Evolutionary conservation across 2,888 invertebrate genomes (phyloP), one percentile per base, ranked within the genome.

Genomic region (Gnatocerus cornutus): DNA sequence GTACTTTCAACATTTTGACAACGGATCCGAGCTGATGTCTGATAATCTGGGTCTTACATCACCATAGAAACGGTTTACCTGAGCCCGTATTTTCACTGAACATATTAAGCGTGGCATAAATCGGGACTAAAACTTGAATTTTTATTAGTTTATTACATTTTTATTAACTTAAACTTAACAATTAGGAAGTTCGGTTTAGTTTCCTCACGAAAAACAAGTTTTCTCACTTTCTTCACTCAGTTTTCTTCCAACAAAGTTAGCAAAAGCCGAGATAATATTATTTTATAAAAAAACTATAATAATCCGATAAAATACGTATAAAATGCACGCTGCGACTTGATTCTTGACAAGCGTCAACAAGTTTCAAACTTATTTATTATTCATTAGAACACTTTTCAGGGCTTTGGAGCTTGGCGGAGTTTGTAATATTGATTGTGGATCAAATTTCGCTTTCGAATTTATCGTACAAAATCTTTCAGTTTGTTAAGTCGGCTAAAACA

Each of bases 31-130:
- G 45, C 30, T 46, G 14, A 33, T 53, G 53, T 14, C 37, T 37
- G 53, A 53, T 45, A 43, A 30, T 58, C 41, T 45, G 41, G 41
- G 45, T 46, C 48, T 16, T 61, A 46, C 30, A 61, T 61, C 61
- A 48, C 61, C 61, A 61, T 61, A 48, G 61, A 48, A 61, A 61
- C 61, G 48, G 9, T 48, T 14, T 61, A 48, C 48, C 61, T 61
- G n/a, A 53, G 13, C 33, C 30, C 29, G 13, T 16, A 53, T 53
- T 53, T 53, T 13, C 9, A 45, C 45, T 21, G 33, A 16, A 45
- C 14, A 45, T 30, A 13, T 48, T 61, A 61, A 48, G 39, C 33
- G 48, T 37, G 21, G 16, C 48, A 48, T 16, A 56, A 8, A 41
- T 27, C 29, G 48, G 48, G 7, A 33, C 33, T 33, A 13, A 43